Conservation (phyloP, 23 tunicate genomes). For the Pegea sp. region DNA sequence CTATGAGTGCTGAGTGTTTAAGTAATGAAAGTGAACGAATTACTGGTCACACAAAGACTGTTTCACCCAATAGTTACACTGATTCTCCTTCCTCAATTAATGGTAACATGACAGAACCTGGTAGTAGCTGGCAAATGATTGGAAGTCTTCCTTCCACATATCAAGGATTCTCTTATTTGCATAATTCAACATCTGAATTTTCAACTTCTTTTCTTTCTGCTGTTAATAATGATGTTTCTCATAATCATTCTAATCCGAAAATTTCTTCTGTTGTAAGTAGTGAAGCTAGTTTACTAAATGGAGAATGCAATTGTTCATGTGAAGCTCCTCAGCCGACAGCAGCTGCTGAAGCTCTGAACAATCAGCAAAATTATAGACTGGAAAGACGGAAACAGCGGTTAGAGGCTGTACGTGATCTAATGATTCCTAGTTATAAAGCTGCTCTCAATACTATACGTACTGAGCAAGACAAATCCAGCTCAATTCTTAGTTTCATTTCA, state of each 20-base stretch:
- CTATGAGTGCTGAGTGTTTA: neutral
- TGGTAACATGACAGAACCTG: slow-evolving; percentile 13
- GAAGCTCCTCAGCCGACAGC: neutral
- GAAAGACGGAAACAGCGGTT: slow-evolving; percentile 27
- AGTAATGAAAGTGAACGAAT: neutral
- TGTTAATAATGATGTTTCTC: slow-evolving; percentile 5
- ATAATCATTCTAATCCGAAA: slow-evolving; percentile 8
- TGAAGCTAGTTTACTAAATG: neutral
- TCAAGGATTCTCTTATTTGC: neutral
- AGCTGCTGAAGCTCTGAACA: slow-evolving; percentile 3
- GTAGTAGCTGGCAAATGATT: slow-evolving; percentile 64
- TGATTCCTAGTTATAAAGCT: slow-evolving; percentile 41
- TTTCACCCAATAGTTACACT: neutral
- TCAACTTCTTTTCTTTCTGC: slow-evolving; percentile 4
- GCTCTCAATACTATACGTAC: no score
- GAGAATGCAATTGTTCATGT: neutral
- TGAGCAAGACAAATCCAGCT: no score
- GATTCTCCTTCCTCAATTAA: slow-evolving; percentile 6
- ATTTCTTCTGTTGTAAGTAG: neutral
- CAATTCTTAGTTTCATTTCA: no score
- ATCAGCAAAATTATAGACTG: slow-evolving; percentile 7
- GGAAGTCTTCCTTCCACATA: slow-evolving; percentile 6
- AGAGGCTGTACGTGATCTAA: slow-evolving; percentile 14
- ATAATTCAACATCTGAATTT: neutral
- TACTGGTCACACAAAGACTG: neutral